These are phyloP conservation scores for Tetanocera ferruginea DNA, from an alignment of 2,888 invertebrate genomes.

Conservation along the genomic window DNA sequence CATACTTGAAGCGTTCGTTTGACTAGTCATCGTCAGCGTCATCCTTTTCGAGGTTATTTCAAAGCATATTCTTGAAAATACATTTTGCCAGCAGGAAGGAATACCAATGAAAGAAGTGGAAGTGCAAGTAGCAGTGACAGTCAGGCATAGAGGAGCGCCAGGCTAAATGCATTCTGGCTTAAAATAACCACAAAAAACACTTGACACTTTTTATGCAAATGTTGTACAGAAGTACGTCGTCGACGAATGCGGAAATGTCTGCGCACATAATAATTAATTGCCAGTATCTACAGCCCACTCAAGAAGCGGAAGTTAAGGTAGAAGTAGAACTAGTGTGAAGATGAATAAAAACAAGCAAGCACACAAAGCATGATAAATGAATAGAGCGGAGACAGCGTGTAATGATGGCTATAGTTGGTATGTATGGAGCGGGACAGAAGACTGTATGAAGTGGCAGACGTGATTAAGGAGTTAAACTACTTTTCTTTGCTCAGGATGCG, in stretches of 20 bases:
- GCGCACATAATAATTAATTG: slow-evolving; percentile 38
- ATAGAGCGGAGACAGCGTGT: not conserved
- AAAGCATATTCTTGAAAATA: no score
- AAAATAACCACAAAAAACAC: not conserved
- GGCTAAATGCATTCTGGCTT: not conserved
- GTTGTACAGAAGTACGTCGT: not conserved
- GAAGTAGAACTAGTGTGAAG: no score
- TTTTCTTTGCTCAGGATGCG: no score
- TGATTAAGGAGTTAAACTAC: no score
- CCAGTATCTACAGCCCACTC: not conserved
- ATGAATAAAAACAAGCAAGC: no score
- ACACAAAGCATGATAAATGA: not conserved
- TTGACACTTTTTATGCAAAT: slow-evolving; percentile 29
- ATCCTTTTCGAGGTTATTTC: no score
- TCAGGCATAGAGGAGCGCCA: not conserved
- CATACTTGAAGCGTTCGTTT: no score
- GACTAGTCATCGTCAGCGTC: no score
- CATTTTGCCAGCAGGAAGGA: no score
- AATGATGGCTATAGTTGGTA: not conserved
- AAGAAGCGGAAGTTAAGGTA: no score
- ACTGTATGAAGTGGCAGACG: not conserved
- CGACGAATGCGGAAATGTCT: slow-evolving; percentile 30
- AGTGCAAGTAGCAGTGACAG: not conserved
- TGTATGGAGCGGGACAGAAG: not conserved
- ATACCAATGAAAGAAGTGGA: no score